A percentile compares a stretch with the other conserved stretches of the same genome.
Conservation (phyloP, 1,140 invertebrate genomes). For the Neodiprion fabricii region DNA sequence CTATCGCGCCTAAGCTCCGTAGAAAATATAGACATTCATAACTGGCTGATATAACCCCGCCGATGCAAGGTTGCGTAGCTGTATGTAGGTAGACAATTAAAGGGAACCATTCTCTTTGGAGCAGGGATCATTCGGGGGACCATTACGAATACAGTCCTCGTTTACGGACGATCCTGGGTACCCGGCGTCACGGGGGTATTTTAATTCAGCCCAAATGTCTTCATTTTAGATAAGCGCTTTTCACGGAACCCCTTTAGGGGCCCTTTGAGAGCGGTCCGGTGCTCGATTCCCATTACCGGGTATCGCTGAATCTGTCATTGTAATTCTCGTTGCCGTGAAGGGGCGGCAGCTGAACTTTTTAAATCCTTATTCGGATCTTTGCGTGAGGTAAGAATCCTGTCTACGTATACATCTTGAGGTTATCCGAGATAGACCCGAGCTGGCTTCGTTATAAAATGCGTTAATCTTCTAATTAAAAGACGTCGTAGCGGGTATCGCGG, state of each 20-base stretch:
- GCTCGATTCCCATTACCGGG: constrained; percentile 32
- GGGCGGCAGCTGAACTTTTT: constrained; percentile 28
- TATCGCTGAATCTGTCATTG: constrained; percentile 46
- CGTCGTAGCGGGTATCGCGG: constrained; percentile 22
- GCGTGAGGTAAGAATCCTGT: constrained; percentile 19
- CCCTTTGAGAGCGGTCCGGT: neutral
- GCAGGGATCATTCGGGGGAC: neutral
- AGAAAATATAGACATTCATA: neutral
- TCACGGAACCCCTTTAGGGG: neutral
- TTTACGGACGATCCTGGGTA: neutral
- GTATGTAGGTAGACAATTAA: constrained; percentile 4
- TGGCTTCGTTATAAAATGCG: constrained; percentile 28
- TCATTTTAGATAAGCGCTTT: constrained; percentile 11
- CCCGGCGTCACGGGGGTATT: neutral
- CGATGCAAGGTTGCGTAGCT: neutral
- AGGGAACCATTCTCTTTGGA: neutral
- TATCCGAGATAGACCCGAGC: neutral
- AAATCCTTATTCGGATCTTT: constrained; percentile 18
- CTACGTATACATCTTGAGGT: neutral
- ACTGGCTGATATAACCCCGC: neutral
- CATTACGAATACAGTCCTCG: neutral
- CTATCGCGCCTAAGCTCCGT: neutral
- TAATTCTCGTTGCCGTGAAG: constrained; percentile 31
- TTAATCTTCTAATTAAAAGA: constrained; percentile 50
- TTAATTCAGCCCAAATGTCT: constrained; percentile 14